Base-by-base conservation (phyloP, 30 jellyfish, hydroid and myxozoan genomes). In the Aurelia aurita complex sp. Pacific region DNA sequence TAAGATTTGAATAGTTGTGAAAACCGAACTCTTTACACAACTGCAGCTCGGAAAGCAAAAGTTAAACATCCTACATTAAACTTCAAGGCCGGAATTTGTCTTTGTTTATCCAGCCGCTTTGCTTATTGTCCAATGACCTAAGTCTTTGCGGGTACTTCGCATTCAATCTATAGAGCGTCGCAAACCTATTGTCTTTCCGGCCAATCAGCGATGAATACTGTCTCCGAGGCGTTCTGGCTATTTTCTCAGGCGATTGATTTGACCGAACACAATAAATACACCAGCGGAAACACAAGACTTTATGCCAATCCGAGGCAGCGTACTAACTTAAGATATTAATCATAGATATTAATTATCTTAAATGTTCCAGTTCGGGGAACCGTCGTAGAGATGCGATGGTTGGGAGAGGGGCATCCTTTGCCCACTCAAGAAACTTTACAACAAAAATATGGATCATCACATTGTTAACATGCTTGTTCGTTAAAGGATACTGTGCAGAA, bases 301-400 rank as follows among this genome's bases (percentile, higher is more conserved):
- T 18, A 64, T 73, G 81, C 52, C 76, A 62, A 62, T 60, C 13
- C 29, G 34, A 18, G 77, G 78, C 87, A 74, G 63, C 51, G 53
- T 84, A 7, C 70, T 29, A 73, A 74, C 66, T 74, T 42, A 73
- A 84, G 75, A 73, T 29, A 73, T 8, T 77, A 74, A 59, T 46
- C 79, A 74, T 3, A 62, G 63, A 16, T 40, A 51, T 8, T 74
- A 17, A 15, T 15, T 15, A 54, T 33, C 57, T 67, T 69, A 69
- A 67, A 84, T 84, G 93, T 68, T 73, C 76, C 85, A 46, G 70
- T 53, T 67, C 67, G 84, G 69, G 85, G 79, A 62, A 73, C 80
- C 74, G 69, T 89, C 83, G 97, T 89, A 89, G 97, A 53, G 65
- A 89, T 89, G 97, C 97, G 91, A 89, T 89, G 97, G 90, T 89